Base-by-base conservation (phyloP, 2,797 vertebrate genomes). In the Pangasius larnaudii region DNA sequence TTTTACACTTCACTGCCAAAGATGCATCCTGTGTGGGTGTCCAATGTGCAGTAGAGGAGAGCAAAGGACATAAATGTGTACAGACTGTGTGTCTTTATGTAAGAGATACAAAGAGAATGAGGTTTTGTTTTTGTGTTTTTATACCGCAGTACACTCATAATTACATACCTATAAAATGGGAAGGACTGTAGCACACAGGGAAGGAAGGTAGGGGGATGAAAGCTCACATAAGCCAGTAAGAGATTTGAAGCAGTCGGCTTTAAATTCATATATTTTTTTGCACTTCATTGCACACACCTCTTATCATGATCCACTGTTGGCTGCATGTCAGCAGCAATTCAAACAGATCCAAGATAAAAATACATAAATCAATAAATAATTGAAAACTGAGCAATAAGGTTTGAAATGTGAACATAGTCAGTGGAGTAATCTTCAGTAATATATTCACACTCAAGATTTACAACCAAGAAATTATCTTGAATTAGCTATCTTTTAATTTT, bases 11-110 rank as follows among this genome's bases (percentile, higher is more conserved):
- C 63, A 59, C 39, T 61, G 75, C n/a, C 27, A 80, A 72, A 59
- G 53, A 88, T 79, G 59, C 71, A 81, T 86, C 56, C 87, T 75
- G 84, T 86, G 86, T 89, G 75, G 88, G 90, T 86, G 75, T 81
- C 51, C 27, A 27, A 30, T 65, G 77, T 78, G 80, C 33, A 33
- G 71, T 49, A 88, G 84, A 90, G 61, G 51, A 80, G 69, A 84
- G 30, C 30, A 84, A 53, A 77, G 69, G 30, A 77, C 36, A 77
- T 49, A 18, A 46, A 85, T n/a, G 33, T 69, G 36, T 22, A 56
- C 19, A 56, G 16, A 30, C 33, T 58, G 33, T 80, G 75, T 67
- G 22, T 24, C 13, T 61, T 79, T 87, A 56, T 81, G 53, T 72
- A 56, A 58, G 36, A 58, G 36, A 33, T 67, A 84, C 8, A 69